Evolutionary conservation across 2,888 invertebrate genomes (phyloP).

Genomic region (Chloroclystis v-ata): DNA sequence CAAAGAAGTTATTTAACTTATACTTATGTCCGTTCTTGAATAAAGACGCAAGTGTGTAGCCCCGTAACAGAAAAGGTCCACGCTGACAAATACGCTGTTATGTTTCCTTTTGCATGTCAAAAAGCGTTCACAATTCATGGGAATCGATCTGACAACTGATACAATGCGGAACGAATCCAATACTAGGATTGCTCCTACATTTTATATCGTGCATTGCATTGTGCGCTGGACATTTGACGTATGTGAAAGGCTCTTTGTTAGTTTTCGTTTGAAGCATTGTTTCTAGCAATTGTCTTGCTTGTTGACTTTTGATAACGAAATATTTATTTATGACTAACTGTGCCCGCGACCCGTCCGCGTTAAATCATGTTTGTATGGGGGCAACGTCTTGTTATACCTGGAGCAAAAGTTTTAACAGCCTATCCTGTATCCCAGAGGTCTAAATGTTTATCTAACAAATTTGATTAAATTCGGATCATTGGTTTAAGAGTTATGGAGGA

Average conservation of each 20-base stretch:
- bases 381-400: too few relatives aligned
- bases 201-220: slow-evolving; percentile 15
- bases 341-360: too few relatives aligned
- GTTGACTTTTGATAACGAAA: too few relatives aligned
- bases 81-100: slow-evolving; percentile 57
- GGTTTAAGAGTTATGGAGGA: too few relatives aligned
- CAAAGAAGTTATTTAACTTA: too few relatives aligned
- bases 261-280: slow-evolving; percentile 16
- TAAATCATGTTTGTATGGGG: too few relatives aligned
- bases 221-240: slow-evolving; percentile 15
- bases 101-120: slow-evolving; percentile 68
- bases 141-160: slow-evolving; percentile 61
- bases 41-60: slow-evolving; percentile 28
- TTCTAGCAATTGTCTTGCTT: slow-evolving; percentile 27
- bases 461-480: too few relatives aligned
- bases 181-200: slow-evolving; percentile 38
- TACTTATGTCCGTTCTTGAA: too few relatives aligned
- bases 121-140: slow-evolving; percentile 58
- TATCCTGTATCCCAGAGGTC: too few relatives aligned
- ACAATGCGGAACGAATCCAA: slow-evolving; percentile 54
- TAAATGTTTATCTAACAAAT: too few relatives aligned
- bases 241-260: slow-evolving; percentile 9
- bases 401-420: too few relatives aligned
- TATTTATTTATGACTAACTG: too few relatives aligned
- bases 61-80: slow-evolving; percentile 32